Percentiles rank a stretch among this genome's conserved stretches.
These are phyloP conservation scores for Drosophila ustulata DNA, from an alignment of 2,888 invertebrate genomes.

Conservation along the genomic window DNA sequence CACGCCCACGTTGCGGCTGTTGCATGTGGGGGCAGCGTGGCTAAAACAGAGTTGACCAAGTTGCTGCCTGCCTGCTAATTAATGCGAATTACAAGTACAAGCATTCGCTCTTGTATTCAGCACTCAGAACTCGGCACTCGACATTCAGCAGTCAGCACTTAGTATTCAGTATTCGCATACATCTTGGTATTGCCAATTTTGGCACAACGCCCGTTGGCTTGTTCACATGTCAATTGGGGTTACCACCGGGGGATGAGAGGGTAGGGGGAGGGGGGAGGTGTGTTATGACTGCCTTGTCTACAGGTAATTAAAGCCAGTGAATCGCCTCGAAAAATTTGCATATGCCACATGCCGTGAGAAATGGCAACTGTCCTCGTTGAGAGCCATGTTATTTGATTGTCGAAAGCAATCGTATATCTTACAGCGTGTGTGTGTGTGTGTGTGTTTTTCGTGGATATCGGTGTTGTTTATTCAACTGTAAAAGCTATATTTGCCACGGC, in stretches of 20 bases:
- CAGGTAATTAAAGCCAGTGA: slow-evolving; percentile 71
- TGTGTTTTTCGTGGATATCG: neutral
- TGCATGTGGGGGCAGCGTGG: slow-evolving; percentile 32
- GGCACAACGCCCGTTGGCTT: slow-evolving; percentile 68
- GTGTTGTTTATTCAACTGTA: slow-evolving; percentile 36
- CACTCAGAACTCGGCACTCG: slow-evolving; percentile 11
- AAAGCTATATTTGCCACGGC: slow-evolving; percentile 33
- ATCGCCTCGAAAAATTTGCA: slow-evolving; percentile 63
- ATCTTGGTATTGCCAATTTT: slow-evolving; percentile 47
- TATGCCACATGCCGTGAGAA: slow-evolving; percentile 70
- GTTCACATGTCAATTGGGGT: slow-evolving; percentile 58
- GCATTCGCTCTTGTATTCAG: slow-evolving; percentile 1
- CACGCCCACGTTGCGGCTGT: slow-evolving; percentile 36
- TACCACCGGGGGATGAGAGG: neutral
- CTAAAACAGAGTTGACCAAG: slow-evolving; percentile 30
- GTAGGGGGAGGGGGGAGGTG: neutral
- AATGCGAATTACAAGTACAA: slow-evolving; percentile 49
- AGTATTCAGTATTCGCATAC: slow-evolving; percentile 27
- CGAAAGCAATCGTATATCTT: slow-evolving; percentile 49
- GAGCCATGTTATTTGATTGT: slow-evolving; percentile 72
- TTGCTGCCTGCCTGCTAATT: slow-evolving; percentile 48
- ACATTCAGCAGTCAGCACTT: slow-evolving; percentile 15
- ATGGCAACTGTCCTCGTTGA: slow-evolving; percentile 60
- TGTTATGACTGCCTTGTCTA: slow-evolving; percentile 60
- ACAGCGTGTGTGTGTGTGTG: slow-evolving; percentile 4